These are phyloP conservation scores for Drosophila ercepeae DNA, from an alignment of 1,140 invertebrate species.

Conservation along the genomic window DNA sequence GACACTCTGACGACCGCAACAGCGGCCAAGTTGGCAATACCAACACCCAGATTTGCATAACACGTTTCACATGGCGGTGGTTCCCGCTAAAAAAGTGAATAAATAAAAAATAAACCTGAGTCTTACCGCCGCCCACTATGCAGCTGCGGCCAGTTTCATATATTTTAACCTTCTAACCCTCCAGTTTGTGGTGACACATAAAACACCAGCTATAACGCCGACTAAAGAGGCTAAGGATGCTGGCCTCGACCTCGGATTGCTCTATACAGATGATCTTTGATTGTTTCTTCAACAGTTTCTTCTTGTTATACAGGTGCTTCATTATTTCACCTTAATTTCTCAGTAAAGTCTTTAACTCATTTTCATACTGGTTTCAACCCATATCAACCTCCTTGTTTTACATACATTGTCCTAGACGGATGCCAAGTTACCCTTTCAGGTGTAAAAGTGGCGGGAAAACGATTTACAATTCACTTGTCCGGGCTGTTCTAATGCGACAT, in stretches of 20 bases:
- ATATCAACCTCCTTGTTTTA: background rate
- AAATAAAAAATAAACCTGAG: conserved; percentile 6
- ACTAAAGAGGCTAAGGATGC: background rate
- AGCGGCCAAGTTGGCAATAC: conserved; percentile 2
- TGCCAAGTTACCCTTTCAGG: background rate
- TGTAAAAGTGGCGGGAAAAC: conserved; percentile 16
- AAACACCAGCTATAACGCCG: conserved; percentile 27
- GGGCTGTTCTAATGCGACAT: conserved; percentile 41
- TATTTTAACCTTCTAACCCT: conserved; percentile 19
- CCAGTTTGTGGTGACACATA: conserved; percentile 28
- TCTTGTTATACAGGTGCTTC: background rate
- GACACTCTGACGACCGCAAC: conserved; percentile 6
- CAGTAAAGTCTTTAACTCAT: too few species aligned
- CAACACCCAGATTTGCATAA: conserved; percentile 61
- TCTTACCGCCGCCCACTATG: conserved; percentile 38
- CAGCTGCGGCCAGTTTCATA: conserved; percentile 56
- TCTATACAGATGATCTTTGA: background rate
- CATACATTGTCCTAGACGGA: background rate
- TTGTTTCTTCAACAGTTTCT: background rate
- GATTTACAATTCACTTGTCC: conserved; percentile 42
- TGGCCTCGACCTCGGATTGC: conserved; percentile 1
- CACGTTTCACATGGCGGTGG: conserved; percentile 59
- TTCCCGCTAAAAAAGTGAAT: conserved; percentile 3
- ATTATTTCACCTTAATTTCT: too few species aligned
- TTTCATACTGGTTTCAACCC: background rate